Evolutionary conservation across 2,113 vertebrate genomes (phyloP).

Genomic region (Progne subis): DNA sequence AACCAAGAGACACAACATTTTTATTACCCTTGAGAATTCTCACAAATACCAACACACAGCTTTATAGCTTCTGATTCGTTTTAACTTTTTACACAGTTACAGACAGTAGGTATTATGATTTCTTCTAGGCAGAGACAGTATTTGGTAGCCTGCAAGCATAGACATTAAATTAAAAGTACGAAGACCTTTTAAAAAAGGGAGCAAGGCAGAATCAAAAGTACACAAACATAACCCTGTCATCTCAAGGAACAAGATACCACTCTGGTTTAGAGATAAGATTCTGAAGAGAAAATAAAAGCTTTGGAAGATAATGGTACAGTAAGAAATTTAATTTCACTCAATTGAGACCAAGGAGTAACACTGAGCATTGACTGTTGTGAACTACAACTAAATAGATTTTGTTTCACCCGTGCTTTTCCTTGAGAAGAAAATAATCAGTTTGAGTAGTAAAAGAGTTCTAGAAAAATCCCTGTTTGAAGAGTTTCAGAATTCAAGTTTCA

Average conservation of each 20-base stretch:
- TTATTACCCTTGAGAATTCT: not conserved
- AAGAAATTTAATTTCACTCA: not conserved
- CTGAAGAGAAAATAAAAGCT: not conserved
- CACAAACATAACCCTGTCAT: not conserved
- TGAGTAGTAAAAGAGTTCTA: not conserved
- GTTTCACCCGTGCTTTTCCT: not conserved
- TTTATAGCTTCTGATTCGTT: not conserved
- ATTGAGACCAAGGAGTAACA: not conserved
- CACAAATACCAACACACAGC: not conserved
- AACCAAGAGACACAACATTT: not conserved
- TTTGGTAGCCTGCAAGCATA: not conserved
- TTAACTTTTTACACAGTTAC: not conserved
- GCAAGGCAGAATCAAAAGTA: not conserved
- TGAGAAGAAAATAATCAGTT: not conserved
- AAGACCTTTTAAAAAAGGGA: not conserved
- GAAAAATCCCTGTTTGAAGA: not conserved
- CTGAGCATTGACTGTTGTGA: not conserved
- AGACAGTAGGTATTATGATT: not conserved
- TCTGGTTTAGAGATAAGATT: not conserved
- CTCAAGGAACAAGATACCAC: not conserved
- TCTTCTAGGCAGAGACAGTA: not conserved
- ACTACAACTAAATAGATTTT: not conserved
- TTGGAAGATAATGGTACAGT: not conserved
- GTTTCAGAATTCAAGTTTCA: not conserved
- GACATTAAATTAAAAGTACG: not conserved